Evolutionary conservation across 2,888 invertebrate species (phyloP).

Genomic region (Acleris laterana): DNA sequence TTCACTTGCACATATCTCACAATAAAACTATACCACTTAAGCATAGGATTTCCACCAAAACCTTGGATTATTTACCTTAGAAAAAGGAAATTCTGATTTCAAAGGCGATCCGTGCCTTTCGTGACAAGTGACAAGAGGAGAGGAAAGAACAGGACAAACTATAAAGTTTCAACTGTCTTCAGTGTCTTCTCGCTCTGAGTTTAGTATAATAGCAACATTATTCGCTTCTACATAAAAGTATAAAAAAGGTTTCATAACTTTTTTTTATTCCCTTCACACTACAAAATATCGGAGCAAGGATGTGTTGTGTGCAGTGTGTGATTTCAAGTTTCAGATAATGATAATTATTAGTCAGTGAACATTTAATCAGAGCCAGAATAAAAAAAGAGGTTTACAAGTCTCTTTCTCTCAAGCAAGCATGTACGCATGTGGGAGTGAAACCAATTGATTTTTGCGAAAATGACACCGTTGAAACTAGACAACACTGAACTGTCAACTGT

Average conservation of each 20-base stretch:
- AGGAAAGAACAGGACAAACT: constrained; percentile 11
- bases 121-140: constrained; percentile 36
- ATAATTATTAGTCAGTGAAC: no score
- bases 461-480: no score
- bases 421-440: no score
- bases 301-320: no score
- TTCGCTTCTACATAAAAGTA: background rate
- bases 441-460: no score
- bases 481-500: constrained; percentile 4
- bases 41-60: constrained; percentile 14
- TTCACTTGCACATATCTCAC: constrained; percentile 16
- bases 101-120: constrained; percentile 27
- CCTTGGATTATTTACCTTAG: constrained; percentile 37
- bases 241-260: background rate
- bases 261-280: background rate
- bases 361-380: no score
- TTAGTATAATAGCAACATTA: constrained; percentile 9
- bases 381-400: no score
- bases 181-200: background rate
- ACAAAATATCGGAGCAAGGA: no score
- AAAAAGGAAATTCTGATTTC: constrained; percentile 29
- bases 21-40: constrained; percentile 1
- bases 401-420: no score
- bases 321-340: no score
- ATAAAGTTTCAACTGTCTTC: background rate